Conservation (phyloP, 2,797 vertebrate species). For the Psittacula derbiana region DNA sequence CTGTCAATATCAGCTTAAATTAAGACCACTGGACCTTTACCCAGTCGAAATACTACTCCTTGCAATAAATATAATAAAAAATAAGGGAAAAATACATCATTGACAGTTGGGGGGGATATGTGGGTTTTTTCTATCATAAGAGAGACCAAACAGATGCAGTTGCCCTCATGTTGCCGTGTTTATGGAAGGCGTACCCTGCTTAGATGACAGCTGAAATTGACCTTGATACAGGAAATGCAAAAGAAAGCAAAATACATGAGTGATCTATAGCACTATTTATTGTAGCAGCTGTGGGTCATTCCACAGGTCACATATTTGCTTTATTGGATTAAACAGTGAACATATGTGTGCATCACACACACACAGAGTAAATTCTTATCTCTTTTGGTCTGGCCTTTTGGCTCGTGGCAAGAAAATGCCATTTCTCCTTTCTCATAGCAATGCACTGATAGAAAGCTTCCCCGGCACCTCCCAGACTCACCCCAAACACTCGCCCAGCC, state of each 20-base stretch:
- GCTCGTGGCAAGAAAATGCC: not conserved
- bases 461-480: not conserved
- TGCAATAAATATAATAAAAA: not conserved
- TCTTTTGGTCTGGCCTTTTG: not conserved
- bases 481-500: not conserved
- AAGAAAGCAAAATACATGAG: not conserved
- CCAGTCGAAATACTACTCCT: not conserved
- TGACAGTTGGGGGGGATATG: rapidly evolving
- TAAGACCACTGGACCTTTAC: not conserved
- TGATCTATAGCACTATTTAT: not conserved
- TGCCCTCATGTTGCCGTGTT: not conserved
- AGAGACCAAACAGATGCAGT: not conserved
- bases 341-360: not conserved
- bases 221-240: not conserved
- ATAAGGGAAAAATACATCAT: not conserved
- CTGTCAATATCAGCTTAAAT: not conserved
- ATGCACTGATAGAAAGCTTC: not conserved
- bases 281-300: constrained; percentile 18
- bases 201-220: not conserved
- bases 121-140: rapidly evolving
- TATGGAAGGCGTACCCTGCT: not conserved
- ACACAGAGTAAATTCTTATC: not conserved
- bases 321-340: constrained; percentile 25
- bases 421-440: not conserved
- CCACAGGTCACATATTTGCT: not conserved